Percentiles rank a stretch among this genome's conserved stretches.
phyloP scores from a whole-genome alignment of 2,113 vertebrate genomes.

The Nibea coibor region DNA sequence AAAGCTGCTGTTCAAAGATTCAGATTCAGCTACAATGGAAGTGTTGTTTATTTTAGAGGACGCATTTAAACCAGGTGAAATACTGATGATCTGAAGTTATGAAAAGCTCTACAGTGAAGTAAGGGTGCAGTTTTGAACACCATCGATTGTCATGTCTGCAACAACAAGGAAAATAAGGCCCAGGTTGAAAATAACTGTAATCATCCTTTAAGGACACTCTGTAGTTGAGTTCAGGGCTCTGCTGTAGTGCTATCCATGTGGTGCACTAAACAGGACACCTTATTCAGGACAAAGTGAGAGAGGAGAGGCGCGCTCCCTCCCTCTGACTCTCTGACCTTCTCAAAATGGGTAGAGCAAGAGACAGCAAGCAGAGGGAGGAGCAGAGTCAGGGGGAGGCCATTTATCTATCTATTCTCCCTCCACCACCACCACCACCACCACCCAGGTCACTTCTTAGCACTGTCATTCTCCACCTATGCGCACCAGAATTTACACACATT shows the following conservation, averaged over 20 bases:
- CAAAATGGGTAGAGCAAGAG: conserved; percentile 70
- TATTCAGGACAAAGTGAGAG: conserved; percentile 65
- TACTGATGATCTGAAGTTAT: conserved; percentile 15
- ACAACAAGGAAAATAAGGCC: conserved; percentile 17
- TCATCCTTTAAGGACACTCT: conserved; percentile 30
- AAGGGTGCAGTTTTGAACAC: not conserved
- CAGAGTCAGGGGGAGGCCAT: conserved; percentile 68
- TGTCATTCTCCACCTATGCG: not conserved
- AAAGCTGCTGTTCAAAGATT: too few relatives aligned
- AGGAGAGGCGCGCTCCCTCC: conserved; percentile 37
- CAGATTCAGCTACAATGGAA: too few relatives aligned
- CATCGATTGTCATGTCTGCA: not conserved
- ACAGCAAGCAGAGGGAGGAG: conserved; percentile 60
- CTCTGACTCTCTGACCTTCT: conserved; percentile 73
- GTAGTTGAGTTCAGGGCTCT: conserved; percentile 14
- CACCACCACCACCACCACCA: conserved; percentile 9
- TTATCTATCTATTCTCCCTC: conserved; percentile 63
- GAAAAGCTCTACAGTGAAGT: conserved; percentile 34
- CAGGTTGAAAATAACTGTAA: conserved; percentile 39
- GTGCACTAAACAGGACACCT: conserved; percentile 65
- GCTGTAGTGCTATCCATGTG: conserved; percentile 48
- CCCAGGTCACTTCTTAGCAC: not conserved
- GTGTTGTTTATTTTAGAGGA: too few relatives aligned
- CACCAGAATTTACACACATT: not conserved
- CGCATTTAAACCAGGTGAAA: not conserved